Evolutionary conservation across 2,797 vertebrate species (phyloP).

Genomic region (Parambassis ranga): DNA sequence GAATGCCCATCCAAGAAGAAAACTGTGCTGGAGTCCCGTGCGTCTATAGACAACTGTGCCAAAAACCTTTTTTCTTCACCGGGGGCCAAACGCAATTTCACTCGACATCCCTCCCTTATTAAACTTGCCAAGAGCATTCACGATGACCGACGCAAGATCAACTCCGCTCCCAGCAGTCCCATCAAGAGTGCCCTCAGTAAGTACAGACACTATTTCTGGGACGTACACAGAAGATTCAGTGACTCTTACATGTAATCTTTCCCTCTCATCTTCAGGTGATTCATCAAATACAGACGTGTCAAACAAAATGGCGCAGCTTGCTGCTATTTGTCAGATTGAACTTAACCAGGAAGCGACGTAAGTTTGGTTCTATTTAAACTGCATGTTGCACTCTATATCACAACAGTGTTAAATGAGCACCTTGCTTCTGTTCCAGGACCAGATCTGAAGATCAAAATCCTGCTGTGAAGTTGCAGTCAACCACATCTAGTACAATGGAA

Average conservation of each 20-base stretch:
- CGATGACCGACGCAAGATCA: conserved; percentile 91
- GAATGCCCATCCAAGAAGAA: conserved; percentile 36
- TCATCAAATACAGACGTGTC: conserved; percentile 48
- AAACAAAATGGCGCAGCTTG: conserved; percentile 89
- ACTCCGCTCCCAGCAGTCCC: conserved; percentile 91
- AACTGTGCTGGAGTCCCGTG: conserved; percentile 56
- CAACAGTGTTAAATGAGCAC: not conserved
- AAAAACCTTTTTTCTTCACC: conserved; percentile 93
- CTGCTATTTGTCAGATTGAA: conserved; percentile 86
- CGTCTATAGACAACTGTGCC: conserved; percentile 87
- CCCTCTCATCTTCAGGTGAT: conserved; percentile 40
- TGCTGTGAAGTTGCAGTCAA: conserved; percentile 28
- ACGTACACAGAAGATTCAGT: no score
- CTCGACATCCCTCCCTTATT: conserved; percentile 92
- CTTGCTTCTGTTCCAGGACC: conserved; percentile 69
- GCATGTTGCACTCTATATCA: no score
- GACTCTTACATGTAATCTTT: no score
- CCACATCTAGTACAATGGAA: conserved; percentile 10
- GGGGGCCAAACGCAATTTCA: conserved; percentile 85
- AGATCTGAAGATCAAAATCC: conserved; percentile 49
- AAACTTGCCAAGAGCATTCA: conserved; percentile 90
- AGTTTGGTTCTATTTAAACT: conserved; percentile 30
- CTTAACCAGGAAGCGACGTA: conserved; percentile 88
- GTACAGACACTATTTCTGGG: conserved; percentile 6
- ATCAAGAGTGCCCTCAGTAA: conserved; percentile 79